Percentiles rank a stretch among this genome's conserved stretches.
phyloP scores from a whole-genome alignment of 1,140 invertebrate species.

The Tetragnatha versicolor region DNA sequence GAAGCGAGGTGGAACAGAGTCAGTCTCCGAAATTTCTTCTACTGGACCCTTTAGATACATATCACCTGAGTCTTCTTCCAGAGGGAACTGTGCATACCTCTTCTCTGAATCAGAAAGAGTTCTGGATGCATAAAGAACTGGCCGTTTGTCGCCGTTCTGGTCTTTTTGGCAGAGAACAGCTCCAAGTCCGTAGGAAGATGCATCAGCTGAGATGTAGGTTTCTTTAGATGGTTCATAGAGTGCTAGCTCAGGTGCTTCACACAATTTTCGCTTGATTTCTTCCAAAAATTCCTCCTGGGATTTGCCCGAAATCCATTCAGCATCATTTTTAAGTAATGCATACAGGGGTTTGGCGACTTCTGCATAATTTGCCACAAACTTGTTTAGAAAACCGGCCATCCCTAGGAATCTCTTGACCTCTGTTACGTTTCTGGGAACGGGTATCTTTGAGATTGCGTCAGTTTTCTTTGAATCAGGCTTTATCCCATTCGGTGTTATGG shows the following conservation, averaged over 20 bases:
- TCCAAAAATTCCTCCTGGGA: not conserved
- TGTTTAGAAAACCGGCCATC: not conserved
- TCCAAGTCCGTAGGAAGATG: too few species aligned
- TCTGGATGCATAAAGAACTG: constrained; percentile 59
- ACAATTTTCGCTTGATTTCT: not conserved
- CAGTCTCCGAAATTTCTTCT: too few species aligned
- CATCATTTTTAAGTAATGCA: not conserved
- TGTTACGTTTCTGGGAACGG: too few species aligned
- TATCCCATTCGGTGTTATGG: not conserved
- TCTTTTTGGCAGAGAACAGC: not conserved
- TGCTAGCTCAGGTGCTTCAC: not conserved
- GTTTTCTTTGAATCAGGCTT: not conserved
- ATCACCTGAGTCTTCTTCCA: too few species aligned
- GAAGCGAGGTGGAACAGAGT: too few species aligned
- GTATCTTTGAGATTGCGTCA: too few species aligned
- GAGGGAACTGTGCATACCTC: constrained; percentile 63
- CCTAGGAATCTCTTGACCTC: too few species aligned
- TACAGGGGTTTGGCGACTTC: not conserved
- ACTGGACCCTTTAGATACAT: too few species aligned
- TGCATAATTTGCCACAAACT: not conserved
- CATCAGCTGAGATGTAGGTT: too few species aligned
- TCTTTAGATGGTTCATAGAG: too few species aligned
- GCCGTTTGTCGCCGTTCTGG: not conserved
- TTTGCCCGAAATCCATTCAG: not conserved
- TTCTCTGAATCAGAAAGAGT: too few species aligned